phyloP scores from a whole-genome alignment of 2,113 vertebrate species.

The Anser brachyrhynchus region DNA sequence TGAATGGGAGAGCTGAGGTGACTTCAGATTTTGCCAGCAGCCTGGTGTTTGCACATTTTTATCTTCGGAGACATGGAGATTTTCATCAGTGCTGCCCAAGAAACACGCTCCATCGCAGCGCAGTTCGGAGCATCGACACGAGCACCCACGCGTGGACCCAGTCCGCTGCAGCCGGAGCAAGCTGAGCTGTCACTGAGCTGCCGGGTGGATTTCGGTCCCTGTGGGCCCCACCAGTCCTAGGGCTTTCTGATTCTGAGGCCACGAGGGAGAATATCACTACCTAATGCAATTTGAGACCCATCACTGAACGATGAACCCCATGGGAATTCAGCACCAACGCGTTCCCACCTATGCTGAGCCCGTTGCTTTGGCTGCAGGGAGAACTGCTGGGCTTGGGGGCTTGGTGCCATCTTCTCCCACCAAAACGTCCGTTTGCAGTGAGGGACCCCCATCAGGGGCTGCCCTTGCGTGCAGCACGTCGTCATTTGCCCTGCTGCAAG shows the following conservation, averaged over 20 bases:
- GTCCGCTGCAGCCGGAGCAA: not conserved
- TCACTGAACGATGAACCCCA: not conserved
- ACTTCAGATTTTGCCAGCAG: not conserved
- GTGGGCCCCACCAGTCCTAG: not conserved
- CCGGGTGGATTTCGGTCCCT: not conserved
- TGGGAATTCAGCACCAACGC: not conserved
- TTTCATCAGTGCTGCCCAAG: not conserved
- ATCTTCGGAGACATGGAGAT: not conserved
- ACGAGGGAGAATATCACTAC: not conserved
- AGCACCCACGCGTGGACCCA: not conserved
- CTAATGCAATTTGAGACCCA: constrained; percentile 52
- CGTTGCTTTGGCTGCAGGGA: not conserved
- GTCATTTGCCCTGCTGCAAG: not conserved
- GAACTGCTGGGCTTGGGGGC: not conserved
- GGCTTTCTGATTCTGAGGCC: not conserved
- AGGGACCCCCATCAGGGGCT: rapidly evolving
- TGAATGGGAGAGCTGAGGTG: not conserved
- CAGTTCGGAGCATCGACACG: rapidly evolving
- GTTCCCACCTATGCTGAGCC: not conserved
- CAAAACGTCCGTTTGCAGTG: not conserved
- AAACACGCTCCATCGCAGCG: rapidly evolving
- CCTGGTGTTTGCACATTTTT: rapidly evolving
- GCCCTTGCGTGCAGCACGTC: rapidly evolving
- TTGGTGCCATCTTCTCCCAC: not conserved
- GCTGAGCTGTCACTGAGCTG: not conserved